phyloP scores from a whole-genome alignment of 2,113 vertebrate species.

The Neolamprologus ventralis region DNA sequence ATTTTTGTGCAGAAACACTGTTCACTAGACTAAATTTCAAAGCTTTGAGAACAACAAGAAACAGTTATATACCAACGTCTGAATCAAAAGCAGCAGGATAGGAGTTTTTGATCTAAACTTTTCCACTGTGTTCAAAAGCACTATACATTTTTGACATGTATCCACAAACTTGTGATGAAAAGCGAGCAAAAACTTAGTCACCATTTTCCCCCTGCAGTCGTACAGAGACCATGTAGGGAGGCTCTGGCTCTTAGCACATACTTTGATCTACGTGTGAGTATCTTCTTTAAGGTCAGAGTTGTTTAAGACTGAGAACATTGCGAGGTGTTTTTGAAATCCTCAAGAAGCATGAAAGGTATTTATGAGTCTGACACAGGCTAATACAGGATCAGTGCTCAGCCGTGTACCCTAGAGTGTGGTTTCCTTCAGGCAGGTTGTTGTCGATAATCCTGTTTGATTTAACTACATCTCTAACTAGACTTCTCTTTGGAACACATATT shows the following conservation, averaged over 20 bases:
- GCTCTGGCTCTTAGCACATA: not conserved
- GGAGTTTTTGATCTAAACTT: not conserved
- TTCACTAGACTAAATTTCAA: not conserved
- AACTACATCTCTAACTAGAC: not conserved
- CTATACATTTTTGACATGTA: not conserved
- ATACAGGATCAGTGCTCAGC: not conserved
- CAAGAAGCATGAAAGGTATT: constrained; percentile 7
- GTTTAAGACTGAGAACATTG: not conserved
- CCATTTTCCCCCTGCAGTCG: not conserved
- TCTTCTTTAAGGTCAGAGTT: not conserved
- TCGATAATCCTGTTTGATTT: constrained; percentile 14
- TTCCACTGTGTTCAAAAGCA: not conserved
- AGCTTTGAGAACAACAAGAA: not conserved
- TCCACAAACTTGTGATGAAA: not conserved
- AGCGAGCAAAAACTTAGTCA: not conserved
- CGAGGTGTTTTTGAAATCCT: not conserved
- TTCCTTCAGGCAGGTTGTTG: not conserved
- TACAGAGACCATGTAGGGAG: not conserved
- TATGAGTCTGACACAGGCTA: constrained; percentile 10
- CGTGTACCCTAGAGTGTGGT: not conserved
- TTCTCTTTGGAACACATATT: not conserved
- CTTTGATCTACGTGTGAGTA: constrained; percentile 1
- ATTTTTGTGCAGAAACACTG: not conserved
- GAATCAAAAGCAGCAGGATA: not conserved
- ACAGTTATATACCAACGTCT: not conserved